Percentiles rank a stretch among this genome's conserved stretches.
Evolutionary conservation across 2,113 vertebrate genomes (phyloP).

Genomic region (Cnemophilus loriae): DNA sequence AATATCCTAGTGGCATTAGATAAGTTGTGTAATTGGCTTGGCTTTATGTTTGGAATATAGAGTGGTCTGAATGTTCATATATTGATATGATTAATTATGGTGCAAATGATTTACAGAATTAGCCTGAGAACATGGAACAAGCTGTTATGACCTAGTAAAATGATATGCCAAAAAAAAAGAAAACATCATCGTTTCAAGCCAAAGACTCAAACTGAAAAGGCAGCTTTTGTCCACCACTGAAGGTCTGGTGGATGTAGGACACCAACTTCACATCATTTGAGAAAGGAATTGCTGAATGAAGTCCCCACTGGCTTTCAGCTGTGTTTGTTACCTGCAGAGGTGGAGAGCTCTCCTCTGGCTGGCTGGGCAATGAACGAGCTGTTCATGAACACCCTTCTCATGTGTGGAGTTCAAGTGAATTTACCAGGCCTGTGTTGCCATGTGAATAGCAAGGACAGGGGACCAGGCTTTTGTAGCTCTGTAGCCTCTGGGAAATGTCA

Average conservation of each 20-base stretch:
- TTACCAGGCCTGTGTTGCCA: background rate
- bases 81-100: background rate
- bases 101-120: background rate
- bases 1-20: background rate
- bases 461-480: background rate
- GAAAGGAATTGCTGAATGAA: background rate
- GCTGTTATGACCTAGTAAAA: background rate
- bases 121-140: background rate
- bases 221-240: background rate
- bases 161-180: background rate
- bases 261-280: fast-evolving
- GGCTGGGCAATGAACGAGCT: background rate
- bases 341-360: background rate
- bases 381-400: background rate
- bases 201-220: background rate
- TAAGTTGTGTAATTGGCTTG: background rate
- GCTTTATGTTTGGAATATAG: background rate
- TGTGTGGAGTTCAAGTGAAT: background rate
- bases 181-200: fast-evolving
- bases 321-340: background rate
- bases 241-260: background rate
- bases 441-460: background rate
- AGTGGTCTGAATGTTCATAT: background rate
- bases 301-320: background rate
- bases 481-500: background rate